These are phyloP conservation scores for Drosophila hamatofila DNA, from an alignment of 2,888 invertebrate genomes.

Conservation along the genomic window DNA sequence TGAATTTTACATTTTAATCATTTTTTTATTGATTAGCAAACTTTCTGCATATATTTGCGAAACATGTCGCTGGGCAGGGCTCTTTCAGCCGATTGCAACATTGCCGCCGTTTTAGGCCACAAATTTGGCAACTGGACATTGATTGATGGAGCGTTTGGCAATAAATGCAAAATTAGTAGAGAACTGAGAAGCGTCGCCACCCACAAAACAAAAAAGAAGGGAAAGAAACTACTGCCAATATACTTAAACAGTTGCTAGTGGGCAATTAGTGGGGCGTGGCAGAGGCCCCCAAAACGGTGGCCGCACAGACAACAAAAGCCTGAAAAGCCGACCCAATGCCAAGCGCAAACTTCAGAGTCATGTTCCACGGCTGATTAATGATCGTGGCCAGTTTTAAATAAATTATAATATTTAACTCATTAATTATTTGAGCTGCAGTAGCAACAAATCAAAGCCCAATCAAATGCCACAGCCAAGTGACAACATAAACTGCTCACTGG, in stretches of 20 bases:
- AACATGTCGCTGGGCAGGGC: constrained; percentile 43
- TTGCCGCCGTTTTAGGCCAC: constrained; percentile 46
- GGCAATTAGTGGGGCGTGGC: constrained; percentile 75
- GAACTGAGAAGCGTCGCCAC: constrained; percentile 66
- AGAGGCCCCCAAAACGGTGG: constrained; percentile 64
- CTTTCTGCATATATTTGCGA: constrained; percentile 49
- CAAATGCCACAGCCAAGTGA: constrained; percentile 65
- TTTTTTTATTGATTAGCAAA: constrained; percentile 23
- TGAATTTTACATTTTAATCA: constrained; percentile 28
- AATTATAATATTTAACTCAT: constrained; percentile 78
- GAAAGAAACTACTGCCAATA: constrained; percentile 14
- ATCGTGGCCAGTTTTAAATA: constrained; percentile 68
- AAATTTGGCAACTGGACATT: constrained; percentile 60
- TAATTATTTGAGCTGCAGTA: constrained; percentile 72
- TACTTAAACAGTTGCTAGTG: constrained; percentile 44
- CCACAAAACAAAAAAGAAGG: constrained; percentile 48
- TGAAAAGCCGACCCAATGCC: constrained; percentile 52
- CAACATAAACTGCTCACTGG: constrained; percentile 50
- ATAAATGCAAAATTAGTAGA: constrained; percentile 75
- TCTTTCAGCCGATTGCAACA: constrained; percentile 61
- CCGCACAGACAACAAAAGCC: constrained; percentile 48
- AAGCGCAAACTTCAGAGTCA: constrained; percentile 48
- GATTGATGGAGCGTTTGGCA: constrained; percentile 76
- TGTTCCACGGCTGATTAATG: constrained; percentile 77
- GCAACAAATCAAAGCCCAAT: constrained; percentile 73